Conservation (phyloP, 53 echinoderm and acorn worm genomes). For the Holothuria scabra region DNA sequence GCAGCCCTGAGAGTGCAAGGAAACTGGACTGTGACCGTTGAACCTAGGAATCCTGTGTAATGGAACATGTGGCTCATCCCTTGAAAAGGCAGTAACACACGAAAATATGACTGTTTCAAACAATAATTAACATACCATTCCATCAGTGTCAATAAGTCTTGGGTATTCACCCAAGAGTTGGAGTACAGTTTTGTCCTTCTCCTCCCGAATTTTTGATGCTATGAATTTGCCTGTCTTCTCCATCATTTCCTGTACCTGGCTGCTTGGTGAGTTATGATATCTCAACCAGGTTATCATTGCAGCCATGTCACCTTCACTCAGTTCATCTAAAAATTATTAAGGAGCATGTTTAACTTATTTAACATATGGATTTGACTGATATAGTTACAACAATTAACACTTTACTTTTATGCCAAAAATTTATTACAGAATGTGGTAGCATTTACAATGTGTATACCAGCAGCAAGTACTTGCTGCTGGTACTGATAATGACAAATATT, state of each 20-base stretch:
- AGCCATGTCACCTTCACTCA: constrained; percentile 7
- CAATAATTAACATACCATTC: constrained; percentile 12
- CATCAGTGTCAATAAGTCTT: constrained; percentile 17
- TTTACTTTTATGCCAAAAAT: too few relatives aligned
- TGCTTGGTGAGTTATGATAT: constrained; percentile 9
- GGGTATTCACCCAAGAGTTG: constrained; percentile 13
- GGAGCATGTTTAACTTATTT: too few relatives aligned
- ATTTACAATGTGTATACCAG: too few relatives aligned
- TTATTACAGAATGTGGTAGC: too few relatives aligned
- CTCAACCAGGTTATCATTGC: constrained; percentile 16
- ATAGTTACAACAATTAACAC: too few relatives aligned
- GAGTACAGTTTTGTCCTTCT: constrained; percentile 17
- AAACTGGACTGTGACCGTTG: too few relatives aligned
- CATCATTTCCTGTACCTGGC: constrained; percentile 10
- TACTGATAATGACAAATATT: too few relatives aligned
- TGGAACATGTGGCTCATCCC: neutral
- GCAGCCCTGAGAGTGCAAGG: too few relatives aligned
- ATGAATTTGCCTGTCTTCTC: neutral
- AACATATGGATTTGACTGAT: too few relatives aligned
- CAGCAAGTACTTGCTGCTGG: too few relatives aligned
- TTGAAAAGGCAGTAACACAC: neutral
- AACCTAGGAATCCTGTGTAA: too few relatives aligned
- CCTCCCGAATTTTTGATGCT: constrained; percentile 1
- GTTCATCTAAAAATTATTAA: constrained; percentile 3
- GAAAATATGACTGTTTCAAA: neutral